Base-by-base conservation (phyloP, 2,113 vertebrate genomes). In the Barbus barbus region DNA sequence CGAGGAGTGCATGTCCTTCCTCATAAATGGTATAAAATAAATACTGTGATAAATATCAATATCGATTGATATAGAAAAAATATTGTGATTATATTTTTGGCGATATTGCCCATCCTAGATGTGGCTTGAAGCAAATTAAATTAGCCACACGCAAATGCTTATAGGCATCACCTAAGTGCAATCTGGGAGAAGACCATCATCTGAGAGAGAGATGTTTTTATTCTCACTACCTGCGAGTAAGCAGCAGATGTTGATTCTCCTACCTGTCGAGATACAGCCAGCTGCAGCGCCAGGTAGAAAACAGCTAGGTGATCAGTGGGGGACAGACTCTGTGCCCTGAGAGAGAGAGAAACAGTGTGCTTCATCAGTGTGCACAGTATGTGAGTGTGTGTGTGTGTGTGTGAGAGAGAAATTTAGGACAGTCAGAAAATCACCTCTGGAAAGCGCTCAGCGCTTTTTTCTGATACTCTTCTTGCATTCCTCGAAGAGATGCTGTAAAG, bases 191-290 rank as follows among this genome's bases (percentile, higher is more conserved):
- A 26, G 13, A 44, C 8, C 31, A 12, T 69, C 33, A 31, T 75
- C 26, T 56, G 74, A n/a, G 28, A 56, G 28, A 18, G 36, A 38
- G n/a, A 41, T 41, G 56, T 36, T 58, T 61, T 58, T 16, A 41
- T 24, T 75, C 73, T 44, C 5, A 72, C 69, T 44, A n/a, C 48
- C 9, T 58, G 31, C 38, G 53, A 38, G 31, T 78, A 36, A 38
- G 38, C 2, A 31, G 41, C 38, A 65, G 41, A 80, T 48, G 60
- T 16, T 5, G 12, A 38, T 22, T 51, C 3, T 58, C 93, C 94
- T 89, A 99, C 98, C 97, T 99, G 98, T 91, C 98, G 95, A 90
- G 98, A 99, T 89, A 99, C 97, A 73, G 98, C 98, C 24, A 99
- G 95, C 92, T 99, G 98, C 88, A 99, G 89, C 2, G 98, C 96